Percentiles rank a stretch among this genome's conserved stretches.
Conservation (phyloP, 2,888 invertebrate species). For the Atherix ibis region DNA sequence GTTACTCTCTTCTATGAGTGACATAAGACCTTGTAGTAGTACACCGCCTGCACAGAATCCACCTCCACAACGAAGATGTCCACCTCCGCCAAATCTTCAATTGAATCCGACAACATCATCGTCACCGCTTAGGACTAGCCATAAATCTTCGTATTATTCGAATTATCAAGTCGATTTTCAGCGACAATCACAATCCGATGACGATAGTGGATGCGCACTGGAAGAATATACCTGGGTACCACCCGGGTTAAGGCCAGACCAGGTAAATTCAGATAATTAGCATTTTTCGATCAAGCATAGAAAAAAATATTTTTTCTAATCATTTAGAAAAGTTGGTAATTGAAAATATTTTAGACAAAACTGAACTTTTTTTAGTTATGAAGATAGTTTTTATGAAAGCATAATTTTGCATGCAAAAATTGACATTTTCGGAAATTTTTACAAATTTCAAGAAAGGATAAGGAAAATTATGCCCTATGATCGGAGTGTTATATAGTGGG, state of each 20-base stretch:
- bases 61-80: slow-evolving; percentile 34
- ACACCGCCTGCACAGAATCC: slow-evolving; percentile 15
- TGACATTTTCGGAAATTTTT: too few species aligned
- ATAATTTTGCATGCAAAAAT: too few species aligned
- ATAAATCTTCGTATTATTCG: slow-evolving; percentile 25
- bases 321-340: too few species aligned
- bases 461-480: too few species aligned
- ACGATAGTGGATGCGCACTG: slow-evolving; percentile 93
- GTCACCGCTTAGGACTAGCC: slow-evolving; percentile 27
- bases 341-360: too few species aligned
- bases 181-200: slow-evolving; percentile 84
- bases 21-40: slow-evolving; percentile 4
- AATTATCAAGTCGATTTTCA: slow-evolving; percentile 49
- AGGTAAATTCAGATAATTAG: too few species aligned
- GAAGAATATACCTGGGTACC: slow-evolving; percentile 99
- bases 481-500: too few species aligned
- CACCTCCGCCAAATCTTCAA: slow-evolving; percentile 21
- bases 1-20: slow-evolving; percentile 1
- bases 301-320: too few species aligned
- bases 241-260: slow-evolving; percentile 87
- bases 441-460: too few species aligned
- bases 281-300: too few species aligned
- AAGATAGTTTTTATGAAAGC: too few species aligned
- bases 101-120: slow-evolving; percentile 21
- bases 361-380: too few species aligned